phyloP scores from a whole-genome alignment of 2,797 vertebrate species.

The Gallinago stenura region DNA sequence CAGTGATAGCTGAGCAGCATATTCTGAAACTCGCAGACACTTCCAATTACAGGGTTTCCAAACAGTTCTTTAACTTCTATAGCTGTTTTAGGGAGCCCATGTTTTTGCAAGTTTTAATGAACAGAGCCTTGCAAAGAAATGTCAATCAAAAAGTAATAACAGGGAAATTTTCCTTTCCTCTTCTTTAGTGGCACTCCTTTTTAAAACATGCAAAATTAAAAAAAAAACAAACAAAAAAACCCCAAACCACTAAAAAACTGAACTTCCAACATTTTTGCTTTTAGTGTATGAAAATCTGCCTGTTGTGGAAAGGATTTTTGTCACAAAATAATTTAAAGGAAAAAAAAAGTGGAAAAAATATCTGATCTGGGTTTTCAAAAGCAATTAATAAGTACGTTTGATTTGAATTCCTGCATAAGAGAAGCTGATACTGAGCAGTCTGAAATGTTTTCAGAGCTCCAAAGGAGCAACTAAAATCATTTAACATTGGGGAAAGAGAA shows the following conservation, averaged over 20 bases:
- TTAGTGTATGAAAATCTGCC: neutral
- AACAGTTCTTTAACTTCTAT: neutral
- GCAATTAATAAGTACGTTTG: neutral
- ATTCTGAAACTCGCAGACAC: slow-evolving; percentile 30
- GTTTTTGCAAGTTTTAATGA: neutral
- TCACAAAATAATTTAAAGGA: neutral
- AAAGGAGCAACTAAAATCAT: neutral
- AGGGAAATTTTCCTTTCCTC: neutral
- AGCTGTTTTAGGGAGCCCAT: neutral
- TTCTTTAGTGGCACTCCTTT: neutral
- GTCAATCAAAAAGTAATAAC: neutral
- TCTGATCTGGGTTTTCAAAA: neutral
- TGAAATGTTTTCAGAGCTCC: neutral
- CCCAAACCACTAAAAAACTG: neutral
- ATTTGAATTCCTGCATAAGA: neutral
- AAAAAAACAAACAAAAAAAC: neutral
- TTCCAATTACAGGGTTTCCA: slow-evolving; percentile 49
- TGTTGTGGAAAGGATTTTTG: neutral
- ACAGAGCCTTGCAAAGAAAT: neutral
- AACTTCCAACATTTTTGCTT: neutral
- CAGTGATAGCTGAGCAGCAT: slow-evolving; percentile 6
- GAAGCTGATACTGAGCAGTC: neutral
- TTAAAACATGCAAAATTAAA: neutral
- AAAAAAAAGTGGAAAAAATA: neutral
- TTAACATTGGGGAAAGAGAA: neutral